phyloP scores from a whole-genome alignment of 2,888 invertebrate species.

The Allygus modestus region DNA sequence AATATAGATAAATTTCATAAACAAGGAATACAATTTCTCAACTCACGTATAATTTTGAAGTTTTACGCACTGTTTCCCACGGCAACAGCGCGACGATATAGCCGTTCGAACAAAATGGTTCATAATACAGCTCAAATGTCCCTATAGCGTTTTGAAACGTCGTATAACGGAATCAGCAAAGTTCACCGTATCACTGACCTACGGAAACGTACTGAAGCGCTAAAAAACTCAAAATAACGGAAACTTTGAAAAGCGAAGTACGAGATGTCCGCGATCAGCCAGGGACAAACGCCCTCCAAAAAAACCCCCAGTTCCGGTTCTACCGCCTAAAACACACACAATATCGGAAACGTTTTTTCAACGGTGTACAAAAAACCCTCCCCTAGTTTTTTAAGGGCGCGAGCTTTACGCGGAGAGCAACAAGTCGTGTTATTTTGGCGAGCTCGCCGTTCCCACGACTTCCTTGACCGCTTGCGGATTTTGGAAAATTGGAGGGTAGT shows the following conservation, averaged over 20 bases:
- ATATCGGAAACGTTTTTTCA: conserved; percentile 59
- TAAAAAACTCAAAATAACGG: conserved; percentile 36
- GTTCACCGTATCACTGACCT: too few relatives aligned
- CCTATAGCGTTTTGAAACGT: too few relatives aligned
- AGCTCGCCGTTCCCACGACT: conserved; percentile 27
- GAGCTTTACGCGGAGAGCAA: conserved; percentile 26
- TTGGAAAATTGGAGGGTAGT: neutral
- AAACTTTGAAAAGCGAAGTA: neutral
- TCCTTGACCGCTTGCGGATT: neutral
- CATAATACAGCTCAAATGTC: too few relatives aligned
- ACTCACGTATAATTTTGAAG: too few relatives aligned
- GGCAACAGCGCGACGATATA: too few relatives aligned
- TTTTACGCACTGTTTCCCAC: too few relatives aligned
- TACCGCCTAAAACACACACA: conserved; percentile 56
- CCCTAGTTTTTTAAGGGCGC: conserved; percentile 32
- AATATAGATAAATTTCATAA: too few relatives aligned
- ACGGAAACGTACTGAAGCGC: too few relatives aligned
- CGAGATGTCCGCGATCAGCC: conserved; percentile 49
- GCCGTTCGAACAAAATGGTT: too few relatives aligned
- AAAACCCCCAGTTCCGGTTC: conserved; percentile 54
- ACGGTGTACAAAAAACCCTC: conserved; percentile 35
- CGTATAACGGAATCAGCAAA: too few relatives aligned
- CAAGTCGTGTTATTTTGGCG: neutral
- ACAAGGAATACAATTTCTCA: too few relatives aligned
- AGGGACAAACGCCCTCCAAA: conserved; percentile 24